Conservation (phyloP, 2,113 vertebrate species). For the Rhadina sibilatrix region DNA sequence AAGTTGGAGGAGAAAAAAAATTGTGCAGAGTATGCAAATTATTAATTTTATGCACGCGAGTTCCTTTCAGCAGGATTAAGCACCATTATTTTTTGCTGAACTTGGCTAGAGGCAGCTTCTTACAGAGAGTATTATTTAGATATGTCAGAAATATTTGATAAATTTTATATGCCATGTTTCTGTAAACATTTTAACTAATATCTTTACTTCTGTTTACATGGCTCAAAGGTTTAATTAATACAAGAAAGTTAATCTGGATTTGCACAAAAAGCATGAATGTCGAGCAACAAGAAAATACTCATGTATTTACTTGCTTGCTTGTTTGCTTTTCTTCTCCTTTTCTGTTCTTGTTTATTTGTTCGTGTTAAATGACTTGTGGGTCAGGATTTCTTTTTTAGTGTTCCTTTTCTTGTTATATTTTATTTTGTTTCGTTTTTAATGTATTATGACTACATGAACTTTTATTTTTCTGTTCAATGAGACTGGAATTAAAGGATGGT, state of each 20-base stretch:
- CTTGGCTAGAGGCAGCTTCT: not conserved
- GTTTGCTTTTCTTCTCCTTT: not conserved
- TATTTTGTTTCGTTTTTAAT: not conserved
- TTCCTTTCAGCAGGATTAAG: not conserved
- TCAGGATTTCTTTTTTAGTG: not conserved
- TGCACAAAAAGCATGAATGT: not conserved
- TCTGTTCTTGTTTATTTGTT: not conserved
- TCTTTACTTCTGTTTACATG: not conserved
- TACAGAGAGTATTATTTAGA: not conserved
- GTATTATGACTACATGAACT: not conserved
- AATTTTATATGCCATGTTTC: not conserved
- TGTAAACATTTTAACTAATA: slow-evolving; percentile 2
- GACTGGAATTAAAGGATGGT: not conserved
- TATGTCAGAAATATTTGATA: not conserved
- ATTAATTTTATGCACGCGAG: not conserved
- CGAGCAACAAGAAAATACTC: not conserved
- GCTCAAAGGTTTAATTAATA: slow-evolving; percentile 22
- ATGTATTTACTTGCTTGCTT: not conserved
- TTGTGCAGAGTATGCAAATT: not conserved
- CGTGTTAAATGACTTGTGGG: not conserved
- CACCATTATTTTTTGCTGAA: not conserved
- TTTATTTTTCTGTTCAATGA: not conserved
- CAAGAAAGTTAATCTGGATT: slow-evolving; percentile 9
- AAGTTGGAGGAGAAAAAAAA: not conserved
- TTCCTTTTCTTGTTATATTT: not conserved